Percentiles rank a stretch among this genome's conserved stretches.
These are phyloP conservation scores for Herpailurus yagouaroundi DNA, from an alignment of 2,113 vertebrate genomes.

Conservation along the genomic window DNA sequence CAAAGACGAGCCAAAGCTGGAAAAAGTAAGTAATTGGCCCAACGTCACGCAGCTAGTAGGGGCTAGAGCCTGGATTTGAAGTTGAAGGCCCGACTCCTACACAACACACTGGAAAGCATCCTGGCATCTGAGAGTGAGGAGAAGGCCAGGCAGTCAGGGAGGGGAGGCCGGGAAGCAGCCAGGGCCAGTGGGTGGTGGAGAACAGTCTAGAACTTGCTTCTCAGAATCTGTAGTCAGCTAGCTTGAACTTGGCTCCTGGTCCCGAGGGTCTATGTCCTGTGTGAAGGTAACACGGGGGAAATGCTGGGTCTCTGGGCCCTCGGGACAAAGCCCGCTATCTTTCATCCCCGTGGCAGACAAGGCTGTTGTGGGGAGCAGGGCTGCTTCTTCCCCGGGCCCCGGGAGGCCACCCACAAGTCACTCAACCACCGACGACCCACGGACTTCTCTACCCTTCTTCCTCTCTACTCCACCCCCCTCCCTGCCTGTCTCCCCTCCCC, in stretches of 20 bases:
- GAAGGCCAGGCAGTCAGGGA: fast-evolving
- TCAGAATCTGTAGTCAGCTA: fast-evolving
- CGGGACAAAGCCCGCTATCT: fast-evolving
- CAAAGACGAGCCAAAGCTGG: fast-evolving
- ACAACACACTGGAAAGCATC: fast-evolving
- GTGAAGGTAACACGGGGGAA: background rate
- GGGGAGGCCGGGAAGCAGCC: fast-evolving
- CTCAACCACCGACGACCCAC: fast-evolving
- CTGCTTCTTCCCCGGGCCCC: background rate
- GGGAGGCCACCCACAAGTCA: too few relatives aligned
- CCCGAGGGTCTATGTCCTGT: fast-evolving
- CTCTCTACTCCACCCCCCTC: too few relatives aligned
- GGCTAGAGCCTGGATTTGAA: background rate
- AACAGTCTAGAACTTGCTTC: background rate
- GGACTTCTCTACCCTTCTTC: too few relatives aligned
- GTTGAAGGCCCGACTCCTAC: too few relatives aligned
- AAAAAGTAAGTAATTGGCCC: fast-evolving
- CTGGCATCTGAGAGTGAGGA: fast-evolving
- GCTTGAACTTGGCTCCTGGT: background rate
- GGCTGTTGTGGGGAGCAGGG: fast-evolving
- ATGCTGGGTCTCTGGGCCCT: background rate
- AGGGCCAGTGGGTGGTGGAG: fast-evolving
- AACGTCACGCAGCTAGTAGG: fast-evolving
- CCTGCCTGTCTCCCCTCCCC: too few relatives aligned
- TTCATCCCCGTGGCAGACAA: fast-evolving